Evolutionary conservation across 2,888 invertebrate species (phyloP).

Genomic region (Micropterix aruncella): DNA sequence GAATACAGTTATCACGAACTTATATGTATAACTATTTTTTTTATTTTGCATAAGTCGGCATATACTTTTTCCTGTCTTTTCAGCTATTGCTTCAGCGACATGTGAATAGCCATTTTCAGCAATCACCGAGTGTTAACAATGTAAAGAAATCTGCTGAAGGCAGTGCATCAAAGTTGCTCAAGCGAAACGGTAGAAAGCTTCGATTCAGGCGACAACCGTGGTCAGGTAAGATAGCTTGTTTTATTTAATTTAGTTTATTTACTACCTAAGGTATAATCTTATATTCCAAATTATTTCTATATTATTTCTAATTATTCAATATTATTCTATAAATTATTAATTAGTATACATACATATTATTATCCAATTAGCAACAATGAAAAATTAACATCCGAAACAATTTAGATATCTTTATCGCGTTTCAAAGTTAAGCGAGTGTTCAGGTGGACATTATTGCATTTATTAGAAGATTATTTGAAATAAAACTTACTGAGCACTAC

Average conservation of each 20-base stretch:
- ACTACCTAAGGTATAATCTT: neutral
- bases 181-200: slow-evolving; percentile 78
- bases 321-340: neutral
- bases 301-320: slow-evolving; percentile 2
- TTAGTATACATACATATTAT: too few relatives aligned
- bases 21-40: too few relatives aligned
- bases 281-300: slow-evolving; percentile 5
- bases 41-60: too few relatives aligned
- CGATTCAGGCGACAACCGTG: slow-evolving; percentile 78
- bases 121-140: slow-evolving; percentile 38
- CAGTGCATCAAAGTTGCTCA: slow-evolving; percentile 59
- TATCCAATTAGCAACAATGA: too few relatives aligned
- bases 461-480: too few relatives aligned
- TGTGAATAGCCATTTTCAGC: slow-evolving; percentile 83
- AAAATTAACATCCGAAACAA: too few relatives aligned
- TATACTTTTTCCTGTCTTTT: too few relatives aligned
- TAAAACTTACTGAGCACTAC: too few relatives aligned
- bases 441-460: too few relatives aligned
- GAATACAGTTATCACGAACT: too few relatives aligned
- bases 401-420: too few relatives aligned
- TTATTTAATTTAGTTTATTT: slow-evolving; percentile 4
- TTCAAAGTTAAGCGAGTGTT: too few relatives aligned
- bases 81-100: slow-evolving; percentile 79
- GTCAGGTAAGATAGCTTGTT: slow-evolving; percentile 60
- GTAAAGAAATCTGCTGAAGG: slow-evolving; percentile 58